These are phyloP conservation scores for Habropoda laboriosa DNA, from an alignment of 1,140 invertebrate species.

Conservation along the genomic window DNA sequence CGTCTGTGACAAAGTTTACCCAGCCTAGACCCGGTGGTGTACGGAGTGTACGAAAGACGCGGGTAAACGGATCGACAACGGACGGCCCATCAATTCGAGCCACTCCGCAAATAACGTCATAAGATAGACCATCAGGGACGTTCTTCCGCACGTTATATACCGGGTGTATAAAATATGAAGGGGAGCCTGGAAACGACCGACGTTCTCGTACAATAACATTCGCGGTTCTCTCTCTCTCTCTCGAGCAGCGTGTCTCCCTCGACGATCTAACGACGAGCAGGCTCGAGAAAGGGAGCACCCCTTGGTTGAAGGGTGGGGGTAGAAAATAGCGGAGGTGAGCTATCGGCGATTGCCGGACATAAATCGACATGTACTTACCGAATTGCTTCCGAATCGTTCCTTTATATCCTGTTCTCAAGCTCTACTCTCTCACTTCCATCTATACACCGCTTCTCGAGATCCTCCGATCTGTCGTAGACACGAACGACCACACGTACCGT, in stretches of 20 bases:
- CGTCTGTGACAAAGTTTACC: conserved; percentile 22
- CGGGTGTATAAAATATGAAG: conserved; percentile 72
- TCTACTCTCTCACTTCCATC: conserved; percentile 43
- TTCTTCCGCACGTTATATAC: conserved; percentile 61
- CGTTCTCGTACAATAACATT: conserved; percentile 72
- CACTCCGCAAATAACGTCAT: conserved; percentile 73
- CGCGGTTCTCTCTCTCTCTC: conserved; percentile 66
- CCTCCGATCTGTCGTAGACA: conserved; percentile 44
- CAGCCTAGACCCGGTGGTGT: background rate
- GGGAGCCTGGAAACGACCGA: conserved; percentile 48
- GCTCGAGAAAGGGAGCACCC: conserved; percentile 26
- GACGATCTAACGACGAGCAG: conserved; percentile 27
- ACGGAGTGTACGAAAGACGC: too few relatives aligned
- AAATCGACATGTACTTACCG: conserved; percentile 79
- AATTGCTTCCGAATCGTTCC: conserved; percentile 79
- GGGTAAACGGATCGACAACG: conserved; percentile 53
- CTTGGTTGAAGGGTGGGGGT: background rate
- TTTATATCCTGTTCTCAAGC: conserved; percentile 67
- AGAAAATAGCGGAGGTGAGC: conserved; percentile 66
- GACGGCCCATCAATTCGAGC: conserved; percentile 61
- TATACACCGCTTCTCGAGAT: conserved; percentile 13
- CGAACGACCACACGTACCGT: conserved; percentile 42
- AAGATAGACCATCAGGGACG: conserved; percentile 67
- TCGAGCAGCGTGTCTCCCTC: conserved; percentile 30
- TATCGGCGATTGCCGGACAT: conserved; percentile 75